These are phyloP conservation scores for Neosilurus hyrtlii DNA, from an alignment of 2,797 vertebrate genomes.

Conservation along the genomic window DNA sequence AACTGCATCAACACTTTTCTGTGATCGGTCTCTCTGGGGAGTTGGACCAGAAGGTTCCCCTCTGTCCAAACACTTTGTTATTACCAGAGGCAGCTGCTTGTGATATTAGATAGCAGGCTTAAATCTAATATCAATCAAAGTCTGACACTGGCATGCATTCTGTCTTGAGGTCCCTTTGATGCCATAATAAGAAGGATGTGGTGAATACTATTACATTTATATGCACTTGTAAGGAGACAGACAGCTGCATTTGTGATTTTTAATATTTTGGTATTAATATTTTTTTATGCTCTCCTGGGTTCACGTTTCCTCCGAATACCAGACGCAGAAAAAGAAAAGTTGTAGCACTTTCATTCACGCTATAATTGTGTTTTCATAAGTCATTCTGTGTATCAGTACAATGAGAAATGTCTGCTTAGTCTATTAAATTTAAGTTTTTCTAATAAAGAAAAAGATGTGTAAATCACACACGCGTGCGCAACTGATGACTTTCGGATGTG, in stretches of 20 bases:
- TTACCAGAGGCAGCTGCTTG: neutral
- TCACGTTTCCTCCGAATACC: neutral
- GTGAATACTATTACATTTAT: neutral
- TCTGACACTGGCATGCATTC: neutral
- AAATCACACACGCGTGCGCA: neutral
- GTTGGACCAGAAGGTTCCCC: slow-evolving; percentile 21
- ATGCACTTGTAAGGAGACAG: neutral
- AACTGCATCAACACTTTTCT: slow-evolving; percentile 23
- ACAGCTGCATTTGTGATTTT: neutral
- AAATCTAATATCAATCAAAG: slow-evolving; percentile 7
- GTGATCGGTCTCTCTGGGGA: neutral
- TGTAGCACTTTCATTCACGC: neutral
- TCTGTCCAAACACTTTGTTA: slow-evolving; percentile 9
- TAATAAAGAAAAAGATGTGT: neutral
- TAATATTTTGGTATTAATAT: no score
- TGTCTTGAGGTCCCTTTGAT: neutral
- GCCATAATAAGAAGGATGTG: neutral
- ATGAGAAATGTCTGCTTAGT: neutral
- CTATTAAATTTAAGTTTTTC: neutral
- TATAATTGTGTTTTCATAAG: neutral
- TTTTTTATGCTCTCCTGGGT: neutral
- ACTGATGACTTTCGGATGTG: neutral
- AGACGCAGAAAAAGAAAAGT: neutral
- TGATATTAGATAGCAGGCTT: slow-evolving; percentile 1
- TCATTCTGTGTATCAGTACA: neutral